phyloP scores from a whole-genome alignment of 2,113 vertebrate species.

The Zeus faber region DNA sequence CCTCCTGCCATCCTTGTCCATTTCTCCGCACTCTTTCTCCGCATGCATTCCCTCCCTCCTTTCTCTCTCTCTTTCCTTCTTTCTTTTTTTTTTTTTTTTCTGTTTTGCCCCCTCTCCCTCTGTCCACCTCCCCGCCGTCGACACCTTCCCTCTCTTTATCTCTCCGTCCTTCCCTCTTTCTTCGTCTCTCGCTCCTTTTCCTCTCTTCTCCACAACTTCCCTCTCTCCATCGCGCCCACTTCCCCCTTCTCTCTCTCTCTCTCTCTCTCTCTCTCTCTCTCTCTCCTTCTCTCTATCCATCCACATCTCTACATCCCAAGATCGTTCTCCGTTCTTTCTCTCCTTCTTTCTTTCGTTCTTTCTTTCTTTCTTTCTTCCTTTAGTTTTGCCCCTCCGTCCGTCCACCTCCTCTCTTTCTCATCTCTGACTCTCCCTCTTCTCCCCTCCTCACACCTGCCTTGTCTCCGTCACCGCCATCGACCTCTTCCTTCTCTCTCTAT shows the following conservation, averaged over 20 bases:
- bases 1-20: background rate
- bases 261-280: background rate
- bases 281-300: background rate
- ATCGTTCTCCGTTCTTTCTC: background rate
- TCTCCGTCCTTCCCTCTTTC: background rate
- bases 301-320: background rate
- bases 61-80: background rate
- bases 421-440: too few species aligned
- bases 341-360: background rate
- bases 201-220: background rate
- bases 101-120: background rate
- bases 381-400: background rate
- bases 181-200: background rate
- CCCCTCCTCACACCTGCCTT: too few species aligned
- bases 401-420: background rate
- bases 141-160: background rate
- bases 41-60: background rate
- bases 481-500: too few species aligned
- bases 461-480: too few species aligned
- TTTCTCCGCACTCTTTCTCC: background rate
- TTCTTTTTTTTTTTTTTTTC: background rate
- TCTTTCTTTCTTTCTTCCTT: background rate
- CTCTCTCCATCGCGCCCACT: background rate
- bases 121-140: background rate
- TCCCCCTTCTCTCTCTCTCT: background rate